Evolutionary conservation across 2,113 vertebrate genomes (phyloP).

Genomic region (Microcebus ravelobensis): DNA sequence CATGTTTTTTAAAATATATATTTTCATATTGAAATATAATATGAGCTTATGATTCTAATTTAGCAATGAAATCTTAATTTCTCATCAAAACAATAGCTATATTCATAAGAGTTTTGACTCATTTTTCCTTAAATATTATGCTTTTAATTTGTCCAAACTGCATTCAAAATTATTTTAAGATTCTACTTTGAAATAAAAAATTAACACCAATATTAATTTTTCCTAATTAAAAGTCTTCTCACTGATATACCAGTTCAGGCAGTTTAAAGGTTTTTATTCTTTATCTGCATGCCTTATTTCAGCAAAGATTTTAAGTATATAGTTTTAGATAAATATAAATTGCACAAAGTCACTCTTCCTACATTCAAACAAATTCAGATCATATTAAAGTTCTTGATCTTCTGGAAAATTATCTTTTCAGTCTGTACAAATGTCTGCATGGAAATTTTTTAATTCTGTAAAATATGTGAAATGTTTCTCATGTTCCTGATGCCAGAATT

Average conservation of each 20-base stretch:
- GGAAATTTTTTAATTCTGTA: neutral
- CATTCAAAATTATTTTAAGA: constrained; percentile 4
- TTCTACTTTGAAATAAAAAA: constrained; percentile 29
- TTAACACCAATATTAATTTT: neutral
- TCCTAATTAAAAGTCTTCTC: constrained; percentile 2
- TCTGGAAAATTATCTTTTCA: neutral
- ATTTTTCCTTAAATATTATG: constrained; percentile 5
- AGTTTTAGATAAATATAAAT: constrained; percentile 12
- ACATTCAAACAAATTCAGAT: neutral
- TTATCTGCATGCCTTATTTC: neutral
- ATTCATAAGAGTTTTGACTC: neutral
- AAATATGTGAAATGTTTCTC: neutral
- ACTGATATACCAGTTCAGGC: neutral
- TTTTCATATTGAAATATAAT: neutral
- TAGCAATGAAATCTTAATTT: neutral
- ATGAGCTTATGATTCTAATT: constrained; percentile 10
- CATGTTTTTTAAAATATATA: neutral
- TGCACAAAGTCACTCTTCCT: neutral
- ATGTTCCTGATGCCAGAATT: neutral
- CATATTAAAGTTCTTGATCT: neutral
- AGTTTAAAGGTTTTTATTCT: neutral
- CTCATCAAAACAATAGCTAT: neutral
- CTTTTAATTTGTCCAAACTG: neutral
- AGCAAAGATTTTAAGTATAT: neutral
- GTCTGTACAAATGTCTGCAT: neutral